Evolutionary conservation across 2,797 vertebrate genomes (phyloP).

Genomic region (Falco columbarius): DNA sequence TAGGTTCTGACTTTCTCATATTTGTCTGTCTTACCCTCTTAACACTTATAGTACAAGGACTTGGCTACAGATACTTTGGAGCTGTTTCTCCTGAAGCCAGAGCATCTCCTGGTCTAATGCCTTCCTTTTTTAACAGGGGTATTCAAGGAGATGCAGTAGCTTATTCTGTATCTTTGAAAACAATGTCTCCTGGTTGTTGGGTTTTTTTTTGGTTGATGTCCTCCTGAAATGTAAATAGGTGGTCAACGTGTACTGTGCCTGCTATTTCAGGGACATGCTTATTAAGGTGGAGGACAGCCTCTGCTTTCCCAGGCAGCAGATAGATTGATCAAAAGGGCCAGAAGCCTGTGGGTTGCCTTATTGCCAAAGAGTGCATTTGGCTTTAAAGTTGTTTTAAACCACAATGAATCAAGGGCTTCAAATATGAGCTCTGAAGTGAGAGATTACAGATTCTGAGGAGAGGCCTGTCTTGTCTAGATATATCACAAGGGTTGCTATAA

Average conservation of each 20-base stretch:
- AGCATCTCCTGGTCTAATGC: background rate
- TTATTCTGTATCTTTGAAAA: background rate
- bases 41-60: background rate
- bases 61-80: background rate
- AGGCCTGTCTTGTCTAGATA: background rate
- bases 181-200: background rate
- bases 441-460: slow-evolving; percentile 14
- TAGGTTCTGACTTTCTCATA: background rate
- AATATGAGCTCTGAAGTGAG: background rate
- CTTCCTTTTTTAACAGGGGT: background rate
- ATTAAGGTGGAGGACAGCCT: background rate
- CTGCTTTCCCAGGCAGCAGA: background rate
- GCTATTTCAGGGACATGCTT: slow-evolving; percentile 3
- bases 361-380: background rate
- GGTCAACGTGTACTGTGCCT: background rate
- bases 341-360: background rate
- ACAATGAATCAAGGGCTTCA: slow-evolving; percentile 6
- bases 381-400: slow-evolving; percentile 2
- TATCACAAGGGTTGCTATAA: background rate
- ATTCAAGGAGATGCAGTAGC: background rate
- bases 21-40: background rate
- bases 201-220: background rate
- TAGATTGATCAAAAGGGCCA: background rate
- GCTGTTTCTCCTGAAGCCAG: background rate
- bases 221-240: background rate